Evolutionary conservation across 2,888 invertebrate genomes (phyloP).

Genomic region (Ligdia adustata): DNA sequence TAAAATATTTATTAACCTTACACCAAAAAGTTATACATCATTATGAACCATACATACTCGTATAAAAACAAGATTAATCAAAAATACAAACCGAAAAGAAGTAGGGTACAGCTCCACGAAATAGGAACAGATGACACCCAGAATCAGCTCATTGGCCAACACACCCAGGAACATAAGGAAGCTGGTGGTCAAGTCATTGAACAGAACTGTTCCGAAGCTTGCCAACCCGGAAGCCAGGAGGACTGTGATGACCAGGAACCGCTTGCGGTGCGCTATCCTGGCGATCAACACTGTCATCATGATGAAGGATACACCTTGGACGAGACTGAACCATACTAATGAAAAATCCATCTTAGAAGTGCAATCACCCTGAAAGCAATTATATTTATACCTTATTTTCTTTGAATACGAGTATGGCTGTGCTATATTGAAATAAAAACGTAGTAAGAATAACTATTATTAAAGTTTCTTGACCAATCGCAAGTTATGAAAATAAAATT

Average conservation of each 20-base stretch:
- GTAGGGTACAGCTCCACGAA: constrained; percentile 57
- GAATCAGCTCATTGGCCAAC: constrained; percentile 43
- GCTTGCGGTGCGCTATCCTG: constrained; percentile 45
- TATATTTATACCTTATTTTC: too few relatives aligned
- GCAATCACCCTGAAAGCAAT: constrained; percentile 35
- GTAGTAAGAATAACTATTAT: too few relatives aligned
- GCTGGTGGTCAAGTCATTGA: constrained; percentile 42
- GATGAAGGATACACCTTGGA: constrained; percentile 43
- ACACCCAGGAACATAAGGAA: constrained; percentile 50
- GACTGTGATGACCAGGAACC: constrained; percentile 41
- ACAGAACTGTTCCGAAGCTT: constrained; percentile 39
- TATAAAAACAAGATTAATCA: background rate
- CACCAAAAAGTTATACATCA: too few relatives aligned
- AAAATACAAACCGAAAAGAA: constrained; percentile 51
- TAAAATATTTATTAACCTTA: too few relatives aligned
- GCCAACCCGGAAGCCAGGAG: constrained; percentile 38
- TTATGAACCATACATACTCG: too few relatives aligned
- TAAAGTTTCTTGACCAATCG: too few relatives aligned
- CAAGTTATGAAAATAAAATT: too few relatives aligned
- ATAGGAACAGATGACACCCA: constrained; percentile 52
- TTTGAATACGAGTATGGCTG: too few relatives aligned
- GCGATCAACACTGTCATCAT: constrained; percentile 43
- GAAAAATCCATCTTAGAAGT: constrained; percentile 38
- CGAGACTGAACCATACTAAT: constrained; percentile 39
- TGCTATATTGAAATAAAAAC: too few relatives aligned